phyloP scores from a whole-genome alignment of 2,113 vertebrate genomes.

The Steatornis caripensis region DNA sequence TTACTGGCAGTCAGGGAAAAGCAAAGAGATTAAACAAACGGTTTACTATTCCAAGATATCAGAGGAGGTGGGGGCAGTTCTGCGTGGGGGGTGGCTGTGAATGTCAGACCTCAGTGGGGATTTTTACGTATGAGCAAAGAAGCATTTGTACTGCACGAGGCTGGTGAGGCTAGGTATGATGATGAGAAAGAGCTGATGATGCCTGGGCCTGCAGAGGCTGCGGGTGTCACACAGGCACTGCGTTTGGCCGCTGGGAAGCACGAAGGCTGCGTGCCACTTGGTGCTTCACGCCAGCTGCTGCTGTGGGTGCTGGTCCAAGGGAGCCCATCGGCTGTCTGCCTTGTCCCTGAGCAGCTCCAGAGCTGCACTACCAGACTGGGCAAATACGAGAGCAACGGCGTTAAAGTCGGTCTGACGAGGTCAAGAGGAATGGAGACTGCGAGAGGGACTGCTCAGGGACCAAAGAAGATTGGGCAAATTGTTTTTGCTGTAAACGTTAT shows the following conservation, averaged over 20 bases:
- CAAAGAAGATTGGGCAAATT: not conserved
- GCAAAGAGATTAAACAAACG: constrained; percentile 76
- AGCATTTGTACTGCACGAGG: fast-evolving
- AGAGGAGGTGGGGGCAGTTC: not conserved
- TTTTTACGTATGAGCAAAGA: fast-evolving
- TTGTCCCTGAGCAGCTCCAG: not conserved
- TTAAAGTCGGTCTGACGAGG: not conserved
- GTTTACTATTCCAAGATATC: constrained; percentile 46
- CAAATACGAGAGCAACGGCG: not conserved
- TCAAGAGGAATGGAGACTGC: not conserved
- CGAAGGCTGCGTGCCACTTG: fast-evolving
- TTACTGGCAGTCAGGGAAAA: constrained; percentile 72
- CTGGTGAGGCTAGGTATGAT: fast-evolving
- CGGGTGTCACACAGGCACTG: fast-evolving
- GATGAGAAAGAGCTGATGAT: not conserved
- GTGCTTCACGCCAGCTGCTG: fast-evolving
- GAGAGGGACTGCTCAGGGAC: not conserved
- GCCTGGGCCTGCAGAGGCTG: not conserved
- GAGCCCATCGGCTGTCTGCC: not conserved
- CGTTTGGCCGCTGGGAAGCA: not conserved
- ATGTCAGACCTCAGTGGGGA: not conserved
- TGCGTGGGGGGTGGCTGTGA: not conserved
- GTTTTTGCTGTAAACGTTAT: not conserved
- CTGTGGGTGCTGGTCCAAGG: fast-evolving
- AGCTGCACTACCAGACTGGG: not conserved